Conservation (phyloP, 2,113 vertebrate genomes). For the Micronycteris hirsuta region DNA sequence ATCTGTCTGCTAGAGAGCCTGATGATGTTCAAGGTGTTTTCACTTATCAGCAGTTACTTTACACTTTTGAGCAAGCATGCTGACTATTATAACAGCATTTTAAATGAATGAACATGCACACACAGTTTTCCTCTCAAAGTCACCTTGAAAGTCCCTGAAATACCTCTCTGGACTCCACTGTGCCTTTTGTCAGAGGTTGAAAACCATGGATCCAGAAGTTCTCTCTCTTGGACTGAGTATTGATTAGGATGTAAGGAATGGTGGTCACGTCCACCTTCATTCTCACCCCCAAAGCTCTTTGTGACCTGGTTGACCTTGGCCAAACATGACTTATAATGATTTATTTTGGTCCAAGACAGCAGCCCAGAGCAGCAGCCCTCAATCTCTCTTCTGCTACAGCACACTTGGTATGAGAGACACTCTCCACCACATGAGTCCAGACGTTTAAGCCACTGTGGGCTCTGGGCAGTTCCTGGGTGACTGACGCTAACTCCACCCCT, state of each 20-base stretch:
- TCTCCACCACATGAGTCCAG: neutral
- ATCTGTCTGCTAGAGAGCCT: neutral
- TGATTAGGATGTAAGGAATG: neutral
- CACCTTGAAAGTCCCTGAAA: neutral
- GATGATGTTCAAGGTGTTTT: neutral
- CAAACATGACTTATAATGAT: neutral
- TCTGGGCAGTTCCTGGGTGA: neutral
- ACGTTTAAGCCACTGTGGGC: neutral
- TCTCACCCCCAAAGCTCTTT: neutral
- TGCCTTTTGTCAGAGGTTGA: neutral
- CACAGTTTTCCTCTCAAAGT: neutral
- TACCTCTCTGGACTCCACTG: neutral
- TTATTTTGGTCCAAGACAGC: neutral
- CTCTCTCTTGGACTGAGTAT: neutral
- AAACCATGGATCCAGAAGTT: neutral
- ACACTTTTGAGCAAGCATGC: neutral
- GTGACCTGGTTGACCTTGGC: neutral
- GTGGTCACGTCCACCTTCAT: neutral
- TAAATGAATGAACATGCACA: neutral
- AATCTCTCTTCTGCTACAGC: neutral
- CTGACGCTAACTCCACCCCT: neutral
- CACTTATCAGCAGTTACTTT: neutral
- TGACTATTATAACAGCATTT: neutral
- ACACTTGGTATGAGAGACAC: neutral
- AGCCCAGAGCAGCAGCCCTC: neutral